phyloP scores from a whole-genome alignment of 2,888 invertebrate species.

The Oscheius onirici region DNA sequence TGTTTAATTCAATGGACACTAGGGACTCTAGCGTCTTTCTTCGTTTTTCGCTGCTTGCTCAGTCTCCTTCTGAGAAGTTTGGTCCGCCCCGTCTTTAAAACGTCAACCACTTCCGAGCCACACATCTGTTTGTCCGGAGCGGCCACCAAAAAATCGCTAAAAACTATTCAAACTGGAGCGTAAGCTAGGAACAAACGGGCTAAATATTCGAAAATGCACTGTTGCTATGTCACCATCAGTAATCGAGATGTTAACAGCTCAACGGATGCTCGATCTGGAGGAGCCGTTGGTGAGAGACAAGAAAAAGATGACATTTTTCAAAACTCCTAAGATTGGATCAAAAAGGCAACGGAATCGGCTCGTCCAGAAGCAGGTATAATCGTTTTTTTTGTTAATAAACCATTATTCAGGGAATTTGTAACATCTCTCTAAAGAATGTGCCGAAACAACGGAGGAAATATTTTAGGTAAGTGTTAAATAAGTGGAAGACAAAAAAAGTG shows the following conservation, averaged over 20 bases:
- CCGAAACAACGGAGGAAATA: slow-evolving; percentile 70
- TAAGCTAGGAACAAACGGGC: slow-evolving; percentile 9
- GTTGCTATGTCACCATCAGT: slow-evolving; percentile 54
- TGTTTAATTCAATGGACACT: slow-evolving; percentile 14
- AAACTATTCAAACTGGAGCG: slow-evolving; percentile 16
- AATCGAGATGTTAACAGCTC: slow-evolving; percentile 51
- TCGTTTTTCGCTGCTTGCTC: too few species aligned
- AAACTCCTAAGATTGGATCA: slow-evolving; percentile 47
- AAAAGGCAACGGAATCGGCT: slow-evolving; percentile 63
- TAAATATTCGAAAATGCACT: slow-evolving; percentile 39
- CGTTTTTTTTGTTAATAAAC: not conserved
- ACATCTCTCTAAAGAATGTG: slow-evolving; percentile 70
- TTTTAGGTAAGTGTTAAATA: slow-evolving; percentile 58
- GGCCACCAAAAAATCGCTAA: not conserved
- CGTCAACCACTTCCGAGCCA: not conserved
- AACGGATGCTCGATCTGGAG: slow-evolving; percentile 52
- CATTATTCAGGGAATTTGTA: slow-evolving; percentile 61
- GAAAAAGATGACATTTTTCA: slow-evolving; percentile 48
- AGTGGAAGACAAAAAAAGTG: too few species aligned
- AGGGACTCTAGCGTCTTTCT: too few species aligned
- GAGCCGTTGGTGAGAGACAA: slow-evolving; percentile 51
- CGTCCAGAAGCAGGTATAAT: slow-evolving; percentile 64
- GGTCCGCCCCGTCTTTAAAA: not conserved
- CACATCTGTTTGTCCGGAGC: not conserved
- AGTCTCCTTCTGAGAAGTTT: too few species aligned